These are phyloP conservation scores for Sturnus vulgaris DNA, from an alignment of 2,113 vertebrate genomes.

Conservation along the genomic window DNA sequence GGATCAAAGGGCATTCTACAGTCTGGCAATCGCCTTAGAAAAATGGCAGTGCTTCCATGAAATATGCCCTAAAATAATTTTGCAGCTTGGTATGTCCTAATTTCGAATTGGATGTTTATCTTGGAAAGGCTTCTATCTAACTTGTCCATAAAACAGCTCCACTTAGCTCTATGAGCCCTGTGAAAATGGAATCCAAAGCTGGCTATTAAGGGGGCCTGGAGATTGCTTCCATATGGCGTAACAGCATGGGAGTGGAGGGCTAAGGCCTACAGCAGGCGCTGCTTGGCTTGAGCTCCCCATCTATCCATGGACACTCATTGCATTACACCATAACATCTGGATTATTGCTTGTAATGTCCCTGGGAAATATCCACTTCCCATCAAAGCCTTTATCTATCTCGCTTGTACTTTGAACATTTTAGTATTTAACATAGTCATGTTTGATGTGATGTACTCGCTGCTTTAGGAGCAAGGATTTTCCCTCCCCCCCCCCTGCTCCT, in stretches of 20 bases:
- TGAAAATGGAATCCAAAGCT: conserved; percentile 93
- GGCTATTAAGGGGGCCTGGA: conserved; percentile 91
- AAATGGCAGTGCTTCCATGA: conserved; percentile 87
- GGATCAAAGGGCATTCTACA: conserved; percentile 89
- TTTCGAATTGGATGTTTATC: conserved; percentile 94
- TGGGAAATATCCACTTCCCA: conserved; percentile 96
- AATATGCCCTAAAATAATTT: conserved; percentile 91
- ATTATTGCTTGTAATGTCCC: conserved; percentile 95
- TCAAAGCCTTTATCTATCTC: conserved; percentile 91
- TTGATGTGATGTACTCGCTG: conserved; percentile 74
- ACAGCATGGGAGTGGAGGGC: conserved; percentile 91
- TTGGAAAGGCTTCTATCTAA: conserved; percentile 98
- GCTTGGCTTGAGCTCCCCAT: conserved; percentile 88
- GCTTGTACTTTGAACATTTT: conserved; percentile 80
- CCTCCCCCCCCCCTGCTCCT: neutral
- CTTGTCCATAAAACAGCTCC: conserved; percentile 97
- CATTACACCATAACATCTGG: conserved; percentile 97
- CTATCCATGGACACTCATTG: conserved; percentile 92
- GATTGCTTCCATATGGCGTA: conserved; percentile 99
- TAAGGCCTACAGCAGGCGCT: conserved; percentile 81
- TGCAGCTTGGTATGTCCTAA: conserved; percentile 81
- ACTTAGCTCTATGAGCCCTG: conserved; percentile 96
- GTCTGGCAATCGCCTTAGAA: conserved; percentile 88
- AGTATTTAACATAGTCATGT: conserved; percentile 74
- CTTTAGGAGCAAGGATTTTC: conserved; percentile 32